These are phyloP conservation scores for Diadegma fenestrale DNA, from an alignment of 2,888 invertebrate species.

Conservation along the genomic window DNA sequence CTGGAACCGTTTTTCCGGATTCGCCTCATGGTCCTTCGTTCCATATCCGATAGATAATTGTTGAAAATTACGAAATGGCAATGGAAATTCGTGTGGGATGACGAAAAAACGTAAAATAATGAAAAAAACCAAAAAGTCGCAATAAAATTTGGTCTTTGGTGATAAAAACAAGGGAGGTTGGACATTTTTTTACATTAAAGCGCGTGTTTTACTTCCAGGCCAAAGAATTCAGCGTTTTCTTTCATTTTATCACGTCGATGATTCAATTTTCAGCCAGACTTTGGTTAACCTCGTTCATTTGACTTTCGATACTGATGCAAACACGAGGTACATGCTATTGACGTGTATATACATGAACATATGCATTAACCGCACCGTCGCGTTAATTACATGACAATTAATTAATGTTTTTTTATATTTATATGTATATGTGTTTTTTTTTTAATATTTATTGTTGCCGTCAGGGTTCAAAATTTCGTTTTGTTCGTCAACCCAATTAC, in stretches of 20 bases:
- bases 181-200: conserved; percentile 26
- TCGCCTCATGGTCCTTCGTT: background rate
- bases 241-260: conserved; percentile 38
- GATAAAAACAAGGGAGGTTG: background rate
- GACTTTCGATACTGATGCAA: conserved; percentile 52
- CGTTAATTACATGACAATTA: conserved; percentile 68
- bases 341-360: conserved; percentile 65
- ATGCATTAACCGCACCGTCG: conserved; percentile 50
- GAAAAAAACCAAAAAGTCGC: conserved; percentile 28
- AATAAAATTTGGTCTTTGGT: background rate
- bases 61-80: background rate
- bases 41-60: background rate
- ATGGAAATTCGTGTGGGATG: conserved; percentile 30
- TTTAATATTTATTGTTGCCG: conserved; percentile 76
- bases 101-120: conserved; percentile 38
- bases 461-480: conserved; percentile 55
- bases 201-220: conserved; percentile 26
- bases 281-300: conserved; percentile 39
- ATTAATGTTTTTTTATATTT: conserved; percentile 41
- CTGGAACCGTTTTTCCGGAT: background rate
- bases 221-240: conserved; percentile 35
- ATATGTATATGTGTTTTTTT: conserved; percentile 26
- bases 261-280: conserved; percentile 12
- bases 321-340: conserved; percentile 57
- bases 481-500: conserved; percentile 48